These are phyloP conservation scores for Drosophila truncata DNA, from an alignment of 1,140 invertebrate species.

Conservation along the genomic window DNA sequence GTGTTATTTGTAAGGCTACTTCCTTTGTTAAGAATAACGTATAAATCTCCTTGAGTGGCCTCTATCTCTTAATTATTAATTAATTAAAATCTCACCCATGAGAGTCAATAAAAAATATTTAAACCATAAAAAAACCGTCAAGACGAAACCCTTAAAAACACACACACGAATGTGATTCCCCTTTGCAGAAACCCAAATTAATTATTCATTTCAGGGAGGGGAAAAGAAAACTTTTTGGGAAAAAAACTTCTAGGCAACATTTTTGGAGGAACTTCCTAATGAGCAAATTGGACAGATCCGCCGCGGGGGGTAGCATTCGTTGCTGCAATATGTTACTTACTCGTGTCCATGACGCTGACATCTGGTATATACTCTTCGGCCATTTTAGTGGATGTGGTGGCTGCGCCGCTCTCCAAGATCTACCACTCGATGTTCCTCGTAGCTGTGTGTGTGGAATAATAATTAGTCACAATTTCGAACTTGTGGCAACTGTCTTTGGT, in stretches of 20 bases:
- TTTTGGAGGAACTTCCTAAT: conserved; percentile 34
- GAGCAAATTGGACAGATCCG: conserved; percentile 10
- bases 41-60: neutral
- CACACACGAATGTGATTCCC: neutral
- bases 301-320: conserved; percentile 5
- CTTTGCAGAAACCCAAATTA: conserved; percentile 14
- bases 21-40: neutral
- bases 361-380: conserved; percentile 82
- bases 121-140: neutral
- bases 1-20: neutral
- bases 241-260: conserved; percentile 22
- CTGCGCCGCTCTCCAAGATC: conserved; percentile 39
- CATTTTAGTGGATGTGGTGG: conserved; percentile 67
- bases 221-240: conserved; percentile 5
- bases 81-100: neutral
- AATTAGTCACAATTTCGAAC: conserved; percentile 54
- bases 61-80: neutral
- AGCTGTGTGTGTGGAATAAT: conserved; percentile 49
- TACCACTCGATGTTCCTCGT: conserved; percentile 42
- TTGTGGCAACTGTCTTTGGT: conserved; percentile 30
- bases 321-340: conserved; percentile 79
- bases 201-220: conserved; percentile 24
- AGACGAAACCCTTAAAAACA: neutral
- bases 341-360: conserved; percentile 82
- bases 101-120: neutral